Conservation (phyloP, 2,888 invertebrate genomes). For the Prostheceraeus crozeri region DNA sequence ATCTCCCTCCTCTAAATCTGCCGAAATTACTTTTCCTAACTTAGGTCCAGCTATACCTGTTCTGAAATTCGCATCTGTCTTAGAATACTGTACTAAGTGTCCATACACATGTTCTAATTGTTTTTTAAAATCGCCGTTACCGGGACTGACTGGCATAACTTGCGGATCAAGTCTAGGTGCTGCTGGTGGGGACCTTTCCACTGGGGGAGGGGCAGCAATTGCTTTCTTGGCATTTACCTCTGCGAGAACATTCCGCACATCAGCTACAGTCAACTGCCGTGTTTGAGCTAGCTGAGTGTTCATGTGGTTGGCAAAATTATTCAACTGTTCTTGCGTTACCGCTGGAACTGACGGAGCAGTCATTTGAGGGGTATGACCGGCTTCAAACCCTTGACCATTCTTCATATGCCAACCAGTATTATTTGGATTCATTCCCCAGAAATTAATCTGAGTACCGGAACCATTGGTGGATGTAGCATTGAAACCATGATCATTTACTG, state of each 20-base stretch:
- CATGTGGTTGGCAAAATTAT: constrained; percentile 53
- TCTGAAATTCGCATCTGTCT: constrained; percentile 48
- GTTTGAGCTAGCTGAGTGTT: constrained; percentile 44
- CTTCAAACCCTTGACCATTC: too few relatives aligned
- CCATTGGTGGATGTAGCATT: constrained; percentile 55
- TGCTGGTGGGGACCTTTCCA: constrained; percentile 42
- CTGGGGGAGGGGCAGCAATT: constrained; percentile 35
- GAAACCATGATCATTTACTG: constrained; percentile 36
- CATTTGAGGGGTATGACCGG: too few relatives aligned
- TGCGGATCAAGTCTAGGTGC: constrained; percentile 47
- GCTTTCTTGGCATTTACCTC: constrained; percentile 40
- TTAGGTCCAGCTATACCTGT: constrained; percentile 48
- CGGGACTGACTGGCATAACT: constrained; percentile 48
- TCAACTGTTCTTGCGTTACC: constrained; percentile 50
- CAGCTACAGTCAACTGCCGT: constrained; percentile 48
- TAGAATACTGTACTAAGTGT: constrained; percentile 52
- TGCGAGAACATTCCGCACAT: constrained; percentile 48
- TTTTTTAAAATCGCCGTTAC: constrained; percentile 53
- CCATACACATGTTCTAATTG: constrained; percentile 55
- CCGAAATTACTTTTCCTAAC: constrained; percentile 54
- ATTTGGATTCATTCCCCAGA: constrained; percentile 50
- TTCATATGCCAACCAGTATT: too few relatives aligned
- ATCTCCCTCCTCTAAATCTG: constrained; percentile 52
- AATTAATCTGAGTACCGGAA: constrained; percentile 57
- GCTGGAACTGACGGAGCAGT: too few relatives aligned